A percentile compares a stretch with the other conserved stretches of the same genome.
These are phyloP conservation scores for Pentamera pediparva DNA, from an alignment of 53 echinoderm and acorn worm species.

Conservation along the genomic window DNA sequence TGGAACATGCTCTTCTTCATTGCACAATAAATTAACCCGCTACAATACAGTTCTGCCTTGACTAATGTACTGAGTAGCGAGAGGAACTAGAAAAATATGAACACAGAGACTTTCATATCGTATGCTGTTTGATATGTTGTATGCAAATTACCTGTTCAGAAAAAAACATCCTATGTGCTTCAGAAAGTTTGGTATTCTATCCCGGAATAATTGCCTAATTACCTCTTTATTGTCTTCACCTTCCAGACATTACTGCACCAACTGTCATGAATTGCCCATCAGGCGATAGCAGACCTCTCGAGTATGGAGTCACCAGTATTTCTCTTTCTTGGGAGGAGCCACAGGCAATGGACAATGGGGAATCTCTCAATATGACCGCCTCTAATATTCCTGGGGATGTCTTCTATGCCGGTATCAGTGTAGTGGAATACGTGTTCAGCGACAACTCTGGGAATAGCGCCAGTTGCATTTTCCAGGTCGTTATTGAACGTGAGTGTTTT, in stretches of 20 bases:
- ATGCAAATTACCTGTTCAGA: no score
- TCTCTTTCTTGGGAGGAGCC: conserved; percentile 12
- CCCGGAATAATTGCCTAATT: no score
- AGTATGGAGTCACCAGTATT: background rate
- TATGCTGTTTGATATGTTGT: no score
- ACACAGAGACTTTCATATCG: no score
- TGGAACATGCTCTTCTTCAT: no score
- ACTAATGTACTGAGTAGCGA: no score
- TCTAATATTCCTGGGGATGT: conserved; percentile 8
- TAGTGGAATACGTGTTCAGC: background rate
- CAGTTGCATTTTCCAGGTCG: background rate
- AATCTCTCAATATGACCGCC: background rate
- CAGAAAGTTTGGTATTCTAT: no score
- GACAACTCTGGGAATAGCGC: background rate
- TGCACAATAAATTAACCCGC: no score
- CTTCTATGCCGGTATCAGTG: background rate
- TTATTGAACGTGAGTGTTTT: conserved; percentile 16
- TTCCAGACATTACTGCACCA: background rate
- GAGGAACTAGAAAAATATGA: no score
- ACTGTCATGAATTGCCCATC: background rate
- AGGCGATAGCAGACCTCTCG: background rate
- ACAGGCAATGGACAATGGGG: background rate
- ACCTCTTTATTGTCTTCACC: background rate
- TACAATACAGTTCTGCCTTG: no score
- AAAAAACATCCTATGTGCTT: no score